A percentile compares a stretch with the other conserved stretches of the same genome.
Evolutionary conservation across 2,797 vertebrate species (phyloP).

Genomic region (Spea hammondii): DNA sequence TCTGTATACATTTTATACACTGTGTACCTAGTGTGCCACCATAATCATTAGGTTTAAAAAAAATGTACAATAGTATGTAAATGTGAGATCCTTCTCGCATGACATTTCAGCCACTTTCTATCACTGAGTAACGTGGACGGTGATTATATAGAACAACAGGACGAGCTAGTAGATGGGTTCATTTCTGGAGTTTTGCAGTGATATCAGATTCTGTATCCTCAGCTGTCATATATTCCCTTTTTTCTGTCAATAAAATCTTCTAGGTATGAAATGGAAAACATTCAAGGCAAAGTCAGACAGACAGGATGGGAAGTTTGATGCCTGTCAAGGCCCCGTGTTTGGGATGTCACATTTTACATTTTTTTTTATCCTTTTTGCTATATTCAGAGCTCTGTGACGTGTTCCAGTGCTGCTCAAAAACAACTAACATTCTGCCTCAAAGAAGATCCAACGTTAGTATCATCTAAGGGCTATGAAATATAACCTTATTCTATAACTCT

Average conservation of each 20-base stretch:
- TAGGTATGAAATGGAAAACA: conserved; percentile 33
- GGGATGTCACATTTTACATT: conserved; percentile 2
- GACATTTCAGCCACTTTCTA: conserved; percentile 3
- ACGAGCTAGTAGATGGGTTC: background rate
- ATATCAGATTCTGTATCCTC: conserved; percentile 21
- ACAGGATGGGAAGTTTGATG: conserved; percentile 27
- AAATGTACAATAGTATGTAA: too few species aligned
- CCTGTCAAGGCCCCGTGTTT: conserved; percentile 24
- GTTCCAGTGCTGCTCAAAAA: background rate
- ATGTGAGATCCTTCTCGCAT: too few species aligned
- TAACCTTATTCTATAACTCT: background rate
- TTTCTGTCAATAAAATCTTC: conserved; percentile 43
- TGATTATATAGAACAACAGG: conserved; percentile 17
- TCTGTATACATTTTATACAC: too few species aligned
- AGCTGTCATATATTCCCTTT: conserved; percentile 37
- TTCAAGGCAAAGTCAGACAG: conserved; percentile 25
- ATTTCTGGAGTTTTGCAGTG: conserved; percentile 17
- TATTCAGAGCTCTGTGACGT: background rate
- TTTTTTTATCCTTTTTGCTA: background rate
- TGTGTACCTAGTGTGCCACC: too few species aligned
- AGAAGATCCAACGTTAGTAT: background rate
- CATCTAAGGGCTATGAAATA: background rate
- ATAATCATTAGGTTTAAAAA: too few species aligned
- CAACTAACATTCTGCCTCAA: background rate
- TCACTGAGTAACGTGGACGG: conserved; percentile 5